A percentile compares a stretch with the other conserved stretches of the same genome.
Conservation (phyloP, 2,113 vertebrate species). For the Erythrolamprus reginae region DNA sequence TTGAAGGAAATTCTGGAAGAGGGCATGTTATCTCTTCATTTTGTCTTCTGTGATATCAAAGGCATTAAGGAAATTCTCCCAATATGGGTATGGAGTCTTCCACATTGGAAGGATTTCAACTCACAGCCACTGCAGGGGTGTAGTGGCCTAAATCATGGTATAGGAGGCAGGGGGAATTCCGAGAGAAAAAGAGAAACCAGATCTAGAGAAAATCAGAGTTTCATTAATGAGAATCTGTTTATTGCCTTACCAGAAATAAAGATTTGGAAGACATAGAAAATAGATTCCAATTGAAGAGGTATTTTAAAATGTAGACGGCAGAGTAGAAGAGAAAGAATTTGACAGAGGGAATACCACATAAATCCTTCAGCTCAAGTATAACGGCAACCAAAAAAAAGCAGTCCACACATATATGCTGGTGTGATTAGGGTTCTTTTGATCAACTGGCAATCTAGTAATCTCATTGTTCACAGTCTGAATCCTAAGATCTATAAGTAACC, state of each 20-base stretch:
- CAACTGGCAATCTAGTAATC: not conserved
- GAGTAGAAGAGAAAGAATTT: not conserved
- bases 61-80: not conserved
- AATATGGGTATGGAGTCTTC: not conserved
- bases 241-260: no score
- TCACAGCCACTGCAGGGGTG: not conserved
- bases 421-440: not conserved
- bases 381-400: not conserved
- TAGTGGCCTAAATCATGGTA: not conserved
- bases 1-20: not conserved
- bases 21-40: not conserved
- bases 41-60: not conserved
- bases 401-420: not conserved
- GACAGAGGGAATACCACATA: not conserved
- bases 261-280: not conserved
- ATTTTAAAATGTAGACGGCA: not conserved
- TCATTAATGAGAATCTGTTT: not conserved
- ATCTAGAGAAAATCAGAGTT: not conserved
- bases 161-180: not conserved
- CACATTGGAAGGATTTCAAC: not conserved
- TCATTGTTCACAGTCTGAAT: not conserved
- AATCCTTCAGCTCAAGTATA: not conserved
- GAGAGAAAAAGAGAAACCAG: not conserved
- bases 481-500: not conserved
- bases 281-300: not conserved